phyloP scores from a whole-genome alignment of 2,797 vertebrate genomes.

The Champsocephalus esox region DNA sequence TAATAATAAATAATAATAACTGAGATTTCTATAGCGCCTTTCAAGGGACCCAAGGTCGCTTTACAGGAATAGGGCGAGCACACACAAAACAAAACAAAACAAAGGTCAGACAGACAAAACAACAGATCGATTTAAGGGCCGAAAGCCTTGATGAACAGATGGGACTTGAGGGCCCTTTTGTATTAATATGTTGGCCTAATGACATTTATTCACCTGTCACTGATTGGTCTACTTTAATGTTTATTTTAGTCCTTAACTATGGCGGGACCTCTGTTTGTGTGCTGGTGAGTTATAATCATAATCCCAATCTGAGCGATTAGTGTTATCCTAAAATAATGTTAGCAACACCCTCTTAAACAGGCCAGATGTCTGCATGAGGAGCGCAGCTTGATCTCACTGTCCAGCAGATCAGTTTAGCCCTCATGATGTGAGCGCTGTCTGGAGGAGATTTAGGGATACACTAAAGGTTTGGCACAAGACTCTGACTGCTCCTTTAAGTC shows the following conservation, averaged over 20 bases:
- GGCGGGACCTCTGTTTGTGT: slow-evolving; percentile 20
- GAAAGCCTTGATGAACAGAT: no score
- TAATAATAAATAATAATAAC: neutral
- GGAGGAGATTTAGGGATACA: no score
- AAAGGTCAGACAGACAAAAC: no score
- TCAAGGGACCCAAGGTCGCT: no score
- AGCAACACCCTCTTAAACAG: slow-evolving; percentile 44
- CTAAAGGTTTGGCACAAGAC: no score
- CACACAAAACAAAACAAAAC: no score
- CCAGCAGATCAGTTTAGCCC: neutral
- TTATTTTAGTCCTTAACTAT: slow-evolving; percentile 14
- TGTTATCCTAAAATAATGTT: slow-evolving; percentile 63
- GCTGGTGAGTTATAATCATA: slow-evolving; percentile 54
- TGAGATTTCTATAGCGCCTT: no score
- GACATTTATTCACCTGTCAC: neutral
- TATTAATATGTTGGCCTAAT: slow-evolving; percentile 1
- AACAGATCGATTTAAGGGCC: no score
- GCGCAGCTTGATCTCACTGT: slow-evolving; percentile 33
- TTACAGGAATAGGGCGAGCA: no score
- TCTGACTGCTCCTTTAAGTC: no score
- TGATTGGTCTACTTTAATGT: neutral
- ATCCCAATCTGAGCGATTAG: slow-evolving; percentile 64
- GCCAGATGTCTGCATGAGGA: slow-evolving; percentile 50
- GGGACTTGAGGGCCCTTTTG: no score
- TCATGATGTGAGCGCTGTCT: slow-evolving; percentile 16